These are phyloP conservation scores for Mallotus villosus DNA, from an alignment of 2,797 vertebrate genomes.

Conservation along the genomic window DNA sequence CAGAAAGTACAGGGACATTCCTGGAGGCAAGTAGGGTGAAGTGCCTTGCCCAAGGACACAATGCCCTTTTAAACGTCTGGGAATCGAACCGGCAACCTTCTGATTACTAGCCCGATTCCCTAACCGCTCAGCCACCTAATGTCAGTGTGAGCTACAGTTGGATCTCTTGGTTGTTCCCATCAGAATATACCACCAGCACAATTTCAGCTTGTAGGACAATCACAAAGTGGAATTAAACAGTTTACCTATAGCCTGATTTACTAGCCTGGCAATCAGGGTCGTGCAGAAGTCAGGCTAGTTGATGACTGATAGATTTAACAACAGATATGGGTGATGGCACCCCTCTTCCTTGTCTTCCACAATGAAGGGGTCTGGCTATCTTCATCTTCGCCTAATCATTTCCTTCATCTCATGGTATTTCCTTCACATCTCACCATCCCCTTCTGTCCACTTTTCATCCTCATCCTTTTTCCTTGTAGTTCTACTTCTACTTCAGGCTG, in stretches of 20 bases:
- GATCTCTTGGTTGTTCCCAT: background rate
- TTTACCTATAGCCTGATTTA: no score
- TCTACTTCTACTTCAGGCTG: background rate
- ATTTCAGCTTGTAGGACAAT: no score
- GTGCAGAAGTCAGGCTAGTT: background rate
- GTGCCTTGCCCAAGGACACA: no score
- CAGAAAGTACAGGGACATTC: no score
- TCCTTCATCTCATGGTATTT: background rate
- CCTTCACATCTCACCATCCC: background rate
- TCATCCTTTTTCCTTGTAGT: background rate
- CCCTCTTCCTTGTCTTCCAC: background rate
- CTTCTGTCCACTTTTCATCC: background rate
- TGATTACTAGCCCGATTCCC: no score
- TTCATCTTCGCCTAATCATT: conserved; percentile 9
- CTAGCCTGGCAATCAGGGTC: no score
- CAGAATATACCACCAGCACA: no score
- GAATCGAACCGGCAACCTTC: no score
- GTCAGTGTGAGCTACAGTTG: background rate
- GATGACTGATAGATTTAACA: background rate
- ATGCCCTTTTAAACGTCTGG: no score
- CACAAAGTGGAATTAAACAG: no score
- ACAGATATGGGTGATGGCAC: background rate
- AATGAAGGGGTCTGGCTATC: conserved; percentile 10
- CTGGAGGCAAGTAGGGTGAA: no score
- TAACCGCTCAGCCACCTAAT: background rate